Conservation (phyloP, 2,888 invertebrate species). For the Acrobasis repandana region DNA sequence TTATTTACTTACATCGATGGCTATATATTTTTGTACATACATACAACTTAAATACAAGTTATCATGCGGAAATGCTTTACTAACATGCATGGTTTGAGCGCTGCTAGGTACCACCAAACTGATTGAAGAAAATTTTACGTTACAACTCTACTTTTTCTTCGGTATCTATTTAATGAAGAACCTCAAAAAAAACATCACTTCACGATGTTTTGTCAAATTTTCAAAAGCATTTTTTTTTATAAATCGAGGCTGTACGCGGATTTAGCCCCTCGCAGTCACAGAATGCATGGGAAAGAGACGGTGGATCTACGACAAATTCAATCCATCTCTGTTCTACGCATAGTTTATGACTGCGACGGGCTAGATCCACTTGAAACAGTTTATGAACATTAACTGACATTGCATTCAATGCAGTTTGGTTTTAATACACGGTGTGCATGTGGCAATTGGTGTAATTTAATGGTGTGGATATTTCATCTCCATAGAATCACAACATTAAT, state of each 20-base stretch:
- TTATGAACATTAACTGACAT: neutral
- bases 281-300: too few relatives aligned
- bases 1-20: neutral
- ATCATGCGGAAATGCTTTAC: constrained; percentile 31
- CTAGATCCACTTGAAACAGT: neutral
- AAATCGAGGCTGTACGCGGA: too few relatives aligned
- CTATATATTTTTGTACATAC: neutral
- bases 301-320: too few relatives aligned
- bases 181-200: neutral
- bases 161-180: neutral
- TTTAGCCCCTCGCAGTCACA: too few relatives aligned
- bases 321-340: too few relatives aligned
- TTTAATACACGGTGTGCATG: constrained; percentile 30
- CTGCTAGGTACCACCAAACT: constrained; percentile 38
- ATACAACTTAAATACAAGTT: neutral
- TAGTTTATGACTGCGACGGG: neutral
- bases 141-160: too few relatives aligned
- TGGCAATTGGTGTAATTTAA: constrained; percentile 26
- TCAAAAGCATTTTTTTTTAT: too few relatives aligned
- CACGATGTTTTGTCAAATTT: too few relatives aligned
- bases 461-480: constrained; percentile 20
- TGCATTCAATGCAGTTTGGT: constrained; percentile 30
- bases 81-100: constrained; percentile 60
- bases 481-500: constrained; percentile 17
- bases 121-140: constrained; percentile 32